These are phyloP conservation scores for Microcebus griseorufus DNA, from an alignment of 2,113 vertebrate species.

Conservation along the genomic window DNA sequence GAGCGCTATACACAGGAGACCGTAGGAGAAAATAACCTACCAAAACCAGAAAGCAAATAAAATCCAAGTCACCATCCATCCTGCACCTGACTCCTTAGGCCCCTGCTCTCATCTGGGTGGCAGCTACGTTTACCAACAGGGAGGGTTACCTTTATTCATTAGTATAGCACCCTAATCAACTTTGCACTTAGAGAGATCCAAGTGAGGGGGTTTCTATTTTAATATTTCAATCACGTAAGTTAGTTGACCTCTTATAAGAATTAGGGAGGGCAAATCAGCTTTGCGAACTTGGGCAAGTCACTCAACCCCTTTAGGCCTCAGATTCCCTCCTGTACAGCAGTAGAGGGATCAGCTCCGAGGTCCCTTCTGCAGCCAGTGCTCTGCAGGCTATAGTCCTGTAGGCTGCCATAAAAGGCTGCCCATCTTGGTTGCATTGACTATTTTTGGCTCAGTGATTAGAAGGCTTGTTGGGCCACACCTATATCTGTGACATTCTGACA, in stretches of 20 bases:
- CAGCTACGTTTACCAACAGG: background rate
- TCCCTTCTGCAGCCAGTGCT: accelerated
- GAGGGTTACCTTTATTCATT: background rate
- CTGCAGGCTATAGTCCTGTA: accelerated
- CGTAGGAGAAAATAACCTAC: background rate
- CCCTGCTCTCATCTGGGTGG: background rate
- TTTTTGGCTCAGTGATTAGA: background rate
- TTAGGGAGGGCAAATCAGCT: background rate
- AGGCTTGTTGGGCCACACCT: background rate
- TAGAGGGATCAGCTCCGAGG: no score
- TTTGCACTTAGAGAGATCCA: background rate
- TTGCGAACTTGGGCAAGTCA: background rate
- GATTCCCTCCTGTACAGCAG: background rate
- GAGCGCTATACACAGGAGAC: background rate
- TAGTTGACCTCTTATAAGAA: background rate
- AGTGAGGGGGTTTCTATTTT: background rate
- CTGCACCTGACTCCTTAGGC: background rate
- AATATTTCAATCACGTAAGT: background rate
- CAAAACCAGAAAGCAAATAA: background rate
- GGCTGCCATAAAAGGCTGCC: background rate
- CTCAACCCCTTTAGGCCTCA: background rate
- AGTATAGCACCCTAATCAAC: background rate
- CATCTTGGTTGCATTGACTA: background rate
- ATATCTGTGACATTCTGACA: background rate
- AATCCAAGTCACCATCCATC: background rate